Percentiles rank a stretch among this genome's conserved stretches.
These are phyloP conservation scores for Chironomus striatipennis DNA, from an alignment of 1,140 invertebrate species.

Conservation along the genomic window DNA sequence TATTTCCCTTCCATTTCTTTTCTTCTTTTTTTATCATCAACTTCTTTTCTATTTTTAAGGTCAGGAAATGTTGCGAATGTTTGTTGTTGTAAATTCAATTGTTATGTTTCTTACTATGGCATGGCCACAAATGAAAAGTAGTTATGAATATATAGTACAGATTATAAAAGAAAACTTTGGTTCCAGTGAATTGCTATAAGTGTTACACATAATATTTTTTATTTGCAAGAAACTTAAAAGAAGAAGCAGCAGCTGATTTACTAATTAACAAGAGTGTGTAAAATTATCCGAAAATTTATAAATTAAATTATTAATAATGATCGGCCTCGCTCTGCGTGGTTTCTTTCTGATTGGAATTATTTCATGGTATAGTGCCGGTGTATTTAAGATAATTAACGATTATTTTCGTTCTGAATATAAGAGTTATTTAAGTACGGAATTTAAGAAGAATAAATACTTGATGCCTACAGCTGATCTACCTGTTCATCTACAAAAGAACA, in stretches of 20 bases:
- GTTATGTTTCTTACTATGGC: constrained; percentile 12
- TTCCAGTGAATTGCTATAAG: constrained; percentile 17
- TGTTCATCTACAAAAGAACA: no score
- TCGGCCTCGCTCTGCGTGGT: neutral
- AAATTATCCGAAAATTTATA: neutral
- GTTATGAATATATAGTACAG: neutral
- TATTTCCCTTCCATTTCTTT: neutral
- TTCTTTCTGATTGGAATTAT: constrained; percentile 12
- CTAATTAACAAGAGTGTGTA: neutral
- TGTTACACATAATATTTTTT: neutral
- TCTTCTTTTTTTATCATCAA: constrained; percentile 1
- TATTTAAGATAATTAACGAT: neutral
- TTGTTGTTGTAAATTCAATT: constrained; percentile 12
- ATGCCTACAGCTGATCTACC: neutral
- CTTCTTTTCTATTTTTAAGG: neutral
- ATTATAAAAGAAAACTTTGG: constrained; percentile 18
- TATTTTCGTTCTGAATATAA: neutral
- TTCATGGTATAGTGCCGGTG: constrained; percentile 9
- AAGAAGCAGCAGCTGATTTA: neutral
- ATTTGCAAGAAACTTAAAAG: neutral
- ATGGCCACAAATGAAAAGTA: constrained; percentile 15
- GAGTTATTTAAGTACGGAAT: neutral
- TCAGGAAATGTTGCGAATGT: constrained; percentile 12
- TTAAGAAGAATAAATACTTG: neutral
- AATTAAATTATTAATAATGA: neutral